Percentiles rank a stretch among this genome's conserved stretches.
phyloP scores from a whole-genome alignment of 2,113 vertebrate genomes.

The Lipotes vexillifer region DNA sequence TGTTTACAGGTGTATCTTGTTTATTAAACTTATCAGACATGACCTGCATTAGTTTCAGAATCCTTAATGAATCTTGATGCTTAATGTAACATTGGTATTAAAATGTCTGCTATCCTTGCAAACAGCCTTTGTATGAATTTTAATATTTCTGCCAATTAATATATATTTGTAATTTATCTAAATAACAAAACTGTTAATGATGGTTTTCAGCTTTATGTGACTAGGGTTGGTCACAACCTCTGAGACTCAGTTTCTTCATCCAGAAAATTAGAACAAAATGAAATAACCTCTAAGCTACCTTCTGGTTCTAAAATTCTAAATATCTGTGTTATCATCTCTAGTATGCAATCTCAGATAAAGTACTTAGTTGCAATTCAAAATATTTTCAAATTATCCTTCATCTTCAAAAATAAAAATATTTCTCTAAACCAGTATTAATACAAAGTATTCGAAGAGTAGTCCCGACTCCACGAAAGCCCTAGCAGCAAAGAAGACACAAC shows the following conservation, averaged over 20 bases:
- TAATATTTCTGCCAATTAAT: neutral
- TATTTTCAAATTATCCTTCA: neutral
- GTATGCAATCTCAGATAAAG: neutral
- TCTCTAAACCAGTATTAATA: neutral
- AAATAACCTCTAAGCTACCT: neutral
- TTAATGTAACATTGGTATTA: neutral
- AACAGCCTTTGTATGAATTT: neutral
- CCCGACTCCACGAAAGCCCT: too few species aligned
- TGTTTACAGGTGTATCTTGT: neutral
- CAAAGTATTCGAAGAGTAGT: neutral
- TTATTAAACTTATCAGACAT: neutral
- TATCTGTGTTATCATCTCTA: neutral
- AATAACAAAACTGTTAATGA: neutral
- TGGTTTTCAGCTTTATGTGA: neutral
- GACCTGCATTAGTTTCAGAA: conserved; percentile 12
- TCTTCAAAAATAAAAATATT: conserved; percentile 29
- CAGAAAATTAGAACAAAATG: neutral
- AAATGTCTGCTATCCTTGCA: neutral
- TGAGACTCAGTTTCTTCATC: neutral
- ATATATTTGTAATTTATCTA: neutral
- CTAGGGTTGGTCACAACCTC: neutral
- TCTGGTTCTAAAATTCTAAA: neutral
- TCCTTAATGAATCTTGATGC: neutral
- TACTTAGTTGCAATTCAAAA: neutral
- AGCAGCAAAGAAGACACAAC: too few species aligned